Evolutionary conservation across 2,888 invertebrate species (phyloP), one percentile per base, ranked within the genome.

Genomic region (Caenorhabditis panamensis): DNA sequence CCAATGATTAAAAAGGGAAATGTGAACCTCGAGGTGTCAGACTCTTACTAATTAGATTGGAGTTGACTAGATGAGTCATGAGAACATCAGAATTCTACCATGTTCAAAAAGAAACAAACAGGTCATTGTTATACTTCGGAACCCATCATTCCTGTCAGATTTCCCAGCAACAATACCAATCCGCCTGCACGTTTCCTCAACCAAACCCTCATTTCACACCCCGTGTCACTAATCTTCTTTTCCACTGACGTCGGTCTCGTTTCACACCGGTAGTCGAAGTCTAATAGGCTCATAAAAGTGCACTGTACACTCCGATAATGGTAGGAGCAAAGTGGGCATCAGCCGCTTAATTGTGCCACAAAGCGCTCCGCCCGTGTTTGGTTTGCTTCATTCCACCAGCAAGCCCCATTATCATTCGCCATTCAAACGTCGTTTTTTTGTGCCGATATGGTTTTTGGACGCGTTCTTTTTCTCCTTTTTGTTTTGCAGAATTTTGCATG

Each of bases 261-360:
- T n/a, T n/a, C n/a, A n/a, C 31, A 9, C n/a, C 54, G 26, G 54
- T 54, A 54, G 54, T 54, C 53, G 18, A n/a, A 3, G 16, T 36
- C 54, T 56, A 71, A 71, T 71, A 71, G 71, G 71, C 71, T 71
- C 37, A 71, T 71, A 71, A 71, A 71, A 71, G 61, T 71, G 41
- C 71, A 69, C 18, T 24, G 36, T 49, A 37, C 24, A 41, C 37
- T 44, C n/a, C 63, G 64, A 66, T 26, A 56, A 44, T 68, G 64
- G 53, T 24, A 54, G 41, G 44, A 49, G 49, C 20, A 49, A 31
- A 49, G 11, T 47, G 44, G 28, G 31, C 18, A 51, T 18, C 18
- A 47, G 47, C 64, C 64, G 64, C 53, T 64, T 64, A 64, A 36
- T 54, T 54, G 54, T 54, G 54, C 54, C 54, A 54, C 54, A 54